Evolutionary conservation across 2,113 vertebrate species (phyloP).

Genomic region (Euleptes europaea): DNA sequence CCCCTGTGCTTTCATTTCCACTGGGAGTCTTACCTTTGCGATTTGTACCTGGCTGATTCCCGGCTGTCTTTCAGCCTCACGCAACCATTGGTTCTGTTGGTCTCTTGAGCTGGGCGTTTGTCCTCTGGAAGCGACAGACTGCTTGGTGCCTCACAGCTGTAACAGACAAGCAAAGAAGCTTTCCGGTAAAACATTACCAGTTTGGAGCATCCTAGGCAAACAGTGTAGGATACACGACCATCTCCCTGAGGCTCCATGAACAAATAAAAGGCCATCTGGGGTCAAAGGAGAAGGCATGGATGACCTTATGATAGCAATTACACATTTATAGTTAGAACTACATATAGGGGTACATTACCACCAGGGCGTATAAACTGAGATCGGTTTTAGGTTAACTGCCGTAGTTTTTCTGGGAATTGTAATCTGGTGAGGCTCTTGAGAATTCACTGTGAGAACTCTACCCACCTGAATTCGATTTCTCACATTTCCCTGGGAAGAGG

Average conservation of each 20-base stretch:
- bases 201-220: background rate
- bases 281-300: too few relatives aligned
- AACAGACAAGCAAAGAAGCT: conserved; percentile 2
- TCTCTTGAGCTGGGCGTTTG: conserved; percentile 57
- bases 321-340: too few relatives aligned
- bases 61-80: conserved; percentile 74
- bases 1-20: too few relatives aligned
- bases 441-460: too few relatives aligned
- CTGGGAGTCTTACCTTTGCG: conserved; percentile 75
- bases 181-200: background rate
- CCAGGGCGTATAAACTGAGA: too few relatives aligned
- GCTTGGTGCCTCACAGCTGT: conserved; percentile 68
- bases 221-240: background rate
- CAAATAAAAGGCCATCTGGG: background rate
- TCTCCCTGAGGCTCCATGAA: background rate
- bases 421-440: too few relatives aligned
- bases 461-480: too few relatives aligned
- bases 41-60: conserved; percentile 64
- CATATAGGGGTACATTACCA: too few relatives aligned
- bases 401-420: too few relatives aligned
- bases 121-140: conserved; percentile 68
- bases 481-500: too few relatives aligned
- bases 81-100: conserved; percentile 68
- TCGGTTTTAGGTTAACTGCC: too few relatives aligned
- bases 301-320: too few relatives aligned